These are phyloP conservation scores for Caenorhabditis becei DNA, from an alignment of 2,888 invertebrate genomes.

Conservation along the genomic window DNA sequence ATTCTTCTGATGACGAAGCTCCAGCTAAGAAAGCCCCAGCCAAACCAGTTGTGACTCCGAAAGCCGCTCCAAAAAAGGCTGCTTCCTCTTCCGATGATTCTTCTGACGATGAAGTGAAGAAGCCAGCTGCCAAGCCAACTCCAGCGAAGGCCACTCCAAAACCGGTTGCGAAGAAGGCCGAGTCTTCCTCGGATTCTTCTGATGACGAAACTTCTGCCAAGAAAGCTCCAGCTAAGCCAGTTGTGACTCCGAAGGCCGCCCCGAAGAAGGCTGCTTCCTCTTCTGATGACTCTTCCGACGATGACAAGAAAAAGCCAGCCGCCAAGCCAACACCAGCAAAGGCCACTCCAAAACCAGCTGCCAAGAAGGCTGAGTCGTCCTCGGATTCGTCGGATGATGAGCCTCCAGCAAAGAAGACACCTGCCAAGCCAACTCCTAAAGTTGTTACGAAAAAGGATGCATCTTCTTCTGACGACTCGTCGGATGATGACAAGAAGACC, in stretches of 20 bases:
- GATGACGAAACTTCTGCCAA: constrained; percentile 45
- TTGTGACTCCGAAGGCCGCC: constrained; percentile 30
- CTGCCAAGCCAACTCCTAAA: constrained; percentile 22
- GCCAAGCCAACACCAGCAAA: constrained; percentile 51
- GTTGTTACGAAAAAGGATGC: constrained; percentile 43
- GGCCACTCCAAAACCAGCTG: constrained; percentile 45
- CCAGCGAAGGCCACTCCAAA: constrained; percentile 54
- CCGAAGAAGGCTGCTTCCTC: constrained; percentile 64
- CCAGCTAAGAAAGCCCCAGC: constrained; percentile 46
- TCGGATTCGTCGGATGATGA: constrained; percentile 55
- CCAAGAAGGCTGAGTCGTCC: constrained; percentile 45
- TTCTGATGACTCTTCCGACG: constrained; percentile 55
- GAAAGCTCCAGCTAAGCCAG: constrained; percentile 27
- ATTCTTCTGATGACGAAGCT: constrained; percentile 60
- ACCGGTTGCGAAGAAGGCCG: constrained; percentile 45
- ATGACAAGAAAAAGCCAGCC: constrained; percentile 39
- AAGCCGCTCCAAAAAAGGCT: constrained; percentile 59
- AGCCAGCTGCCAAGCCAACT: constrained; percentile 43
- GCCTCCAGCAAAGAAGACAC: constrained; percentile 34
- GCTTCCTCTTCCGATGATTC: constrained; percentile 58
- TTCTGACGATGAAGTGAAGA: constrained; percentile 53
- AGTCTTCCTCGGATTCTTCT: constrained; percentile 18
- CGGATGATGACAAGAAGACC: constrained; percentile 38
- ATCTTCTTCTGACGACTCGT: constrained; percentile 47
- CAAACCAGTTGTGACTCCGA: constrained; percentile 22